Evolutionary conservation across 2,113 vertebrate species (phyloP).

Genomic region (Zeus faber): DNA sequence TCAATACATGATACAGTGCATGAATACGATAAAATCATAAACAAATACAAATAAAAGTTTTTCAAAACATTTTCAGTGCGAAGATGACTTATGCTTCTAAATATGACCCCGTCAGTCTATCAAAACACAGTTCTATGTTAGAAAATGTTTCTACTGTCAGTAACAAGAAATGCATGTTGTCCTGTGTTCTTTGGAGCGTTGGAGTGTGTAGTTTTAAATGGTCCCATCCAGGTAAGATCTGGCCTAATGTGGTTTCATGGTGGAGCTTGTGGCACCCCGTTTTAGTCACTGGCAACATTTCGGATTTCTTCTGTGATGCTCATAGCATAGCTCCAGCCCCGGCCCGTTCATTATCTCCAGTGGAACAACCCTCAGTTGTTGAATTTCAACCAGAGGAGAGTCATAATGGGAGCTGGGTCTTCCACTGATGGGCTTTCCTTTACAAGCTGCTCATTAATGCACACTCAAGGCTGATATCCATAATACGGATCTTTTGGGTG

Average conservation of each 20-base stretch:
- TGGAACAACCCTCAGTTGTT: slow-evolving; percentile 39
- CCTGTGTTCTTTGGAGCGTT: background rate
- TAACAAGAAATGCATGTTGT: background rate
- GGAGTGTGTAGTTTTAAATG: background rate
- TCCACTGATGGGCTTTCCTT: background rate
- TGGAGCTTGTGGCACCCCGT: background rate
- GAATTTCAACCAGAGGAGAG: slow-evolving; percentile 20
- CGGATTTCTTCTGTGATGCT: slow-evolving; percentile 13
- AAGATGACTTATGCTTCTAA: slow-evolving; percentile 33
- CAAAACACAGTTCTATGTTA: slow-evolving; percentile 20
- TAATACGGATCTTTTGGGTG: slow-evolving; percentile 66
- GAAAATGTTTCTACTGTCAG: slow-evolving; percentile 2
- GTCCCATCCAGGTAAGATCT: background rate
- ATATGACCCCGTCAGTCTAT: slow-evolving; percentile 6
- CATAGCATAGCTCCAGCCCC: background rate
- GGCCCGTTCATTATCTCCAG: slow-evolving; percentile 19
- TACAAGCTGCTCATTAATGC: background rate
- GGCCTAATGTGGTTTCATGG: background rate
- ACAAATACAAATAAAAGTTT: slow-evolving; percentile 34
- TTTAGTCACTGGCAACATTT: slow-evolving; percentile 9
- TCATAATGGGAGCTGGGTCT: slow-evolving; percentile 7
- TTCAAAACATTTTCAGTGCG: slow-evolving; percentile 70
- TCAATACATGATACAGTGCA: slow-evolving; percentile 61
- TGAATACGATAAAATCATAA: slow-evolving; percentile 51
- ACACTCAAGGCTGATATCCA: slow-evolving; percentile 66